A percentile compares a stretch with the other conserved stretches of the same genome.
Conservation (phyloP, 2,888 invertebrate genomes). For the Dioctria rufipes region DNA sequence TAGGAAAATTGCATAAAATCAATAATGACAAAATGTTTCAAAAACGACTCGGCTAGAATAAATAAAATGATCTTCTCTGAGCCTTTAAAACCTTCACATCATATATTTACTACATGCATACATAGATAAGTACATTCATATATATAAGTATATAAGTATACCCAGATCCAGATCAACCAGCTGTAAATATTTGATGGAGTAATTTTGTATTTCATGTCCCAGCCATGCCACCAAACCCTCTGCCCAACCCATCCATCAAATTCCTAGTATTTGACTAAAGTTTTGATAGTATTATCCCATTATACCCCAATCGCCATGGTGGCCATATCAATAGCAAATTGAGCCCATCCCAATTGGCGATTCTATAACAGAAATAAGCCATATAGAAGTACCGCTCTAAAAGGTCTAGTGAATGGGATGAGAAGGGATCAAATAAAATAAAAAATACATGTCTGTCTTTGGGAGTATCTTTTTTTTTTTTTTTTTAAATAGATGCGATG, state of each 20-base stretch:
- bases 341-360: slow-evolving; percentile 51
- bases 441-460: slow-evolving; percentile 61
- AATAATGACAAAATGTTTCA: too few relatives aligned
- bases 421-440: slow-evolving; percentile 60
- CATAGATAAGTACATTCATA: too few relatives aligned
- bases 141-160: too few relatives aligned
- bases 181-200: slow-evolving; percentile 63
- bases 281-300: slow-evolving; percentile 62
- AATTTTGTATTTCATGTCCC: slow-evolving; percentile 60
- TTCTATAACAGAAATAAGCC: slow-evolving; percentile 46
- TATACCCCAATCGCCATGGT: slow-evolving; percentile 61
- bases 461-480: slow-evolving; percentile 53
- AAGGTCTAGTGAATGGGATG: slow-evolving; percentile 54
- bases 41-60: too few relatives aligned
- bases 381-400: slow-evolving; percentile 24
- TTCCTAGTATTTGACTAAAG: slow-evolving; percentile 55
- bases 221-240: not conserved
- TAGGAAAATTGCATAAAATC: too few relatives aligned
- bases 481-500: slow-evolving; percentile 55
- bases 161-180: slow-evolving; percentile 60
- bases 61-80: too few relatives aligned
- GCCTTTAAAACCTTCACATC: too few relatives aligned
- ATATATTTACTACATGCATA: too few relatives aligned
- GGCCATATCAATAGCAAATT: slow-evolving; percentile 51
- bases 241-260: too few relatives aligned